These are phyloP conservation scores for Meloidogyne hapla DNA, from an alignment of 1,140 invertebrate genomes.

Conservation along the genomic window DNA sequence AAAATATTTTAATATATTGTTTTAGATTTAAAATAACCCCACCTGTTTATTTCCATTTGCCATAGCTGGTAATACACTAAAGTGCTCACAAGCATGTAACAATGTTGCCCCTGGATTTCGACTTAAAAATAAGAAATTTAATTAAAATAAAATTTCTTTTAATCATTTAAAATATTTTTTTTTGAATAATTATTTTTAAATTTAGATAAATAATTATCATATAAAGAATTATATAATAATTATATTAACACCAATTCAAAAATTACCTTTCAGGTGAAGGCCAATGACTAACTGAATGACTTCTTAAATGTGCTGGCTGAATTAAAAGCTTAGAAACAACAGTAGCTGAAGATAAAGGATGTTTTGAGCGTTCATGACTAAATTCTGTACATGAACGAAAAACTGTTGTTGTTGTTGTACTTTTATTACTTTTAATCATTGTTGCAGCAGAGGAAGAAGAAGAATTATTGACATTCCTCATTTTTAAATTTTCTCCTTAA, in stretches of 20 bases:
- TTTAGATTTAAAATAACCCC: neutral
- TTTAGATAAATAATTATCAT: no score
- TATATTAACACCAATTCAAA: neutral
- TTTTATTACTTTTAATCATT: neutral
- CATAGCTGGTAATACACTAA: neutral
- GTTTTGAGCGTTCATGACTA: neutral
- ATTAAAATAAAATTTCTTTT: no score
- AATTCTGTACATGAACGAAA: conserved; percentile 5
- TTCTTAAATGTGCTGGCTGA: neutral
- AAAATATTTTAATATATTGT: neutral
- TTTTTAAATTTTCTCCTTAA: conserved; percentile 1
- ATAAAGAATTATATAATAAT: no score
- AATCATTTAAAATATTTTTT: no score
- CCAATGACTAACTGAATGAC: neutral
- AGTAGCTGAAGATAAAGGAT: neutral
- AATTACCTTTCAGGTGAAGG: neutral
- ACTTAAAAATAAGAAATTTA: no score
- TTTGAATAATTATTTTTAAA: no score
- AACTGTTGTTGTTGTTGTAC: conserved; percentile 1
- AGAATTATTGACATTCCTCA: neutral
- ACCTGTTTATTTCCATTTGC: neutral
- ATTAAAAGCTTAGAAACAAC: conserved; percentile 3
- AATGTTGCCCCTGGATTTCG: neutral
- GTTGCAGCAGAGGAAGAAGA: neutral
- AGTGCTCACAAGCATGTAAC: neutral